Evolutionary conservation across 2,797 vertebrate species (phyloP).

Genomic region (Anolis apletophallus): DNA sequence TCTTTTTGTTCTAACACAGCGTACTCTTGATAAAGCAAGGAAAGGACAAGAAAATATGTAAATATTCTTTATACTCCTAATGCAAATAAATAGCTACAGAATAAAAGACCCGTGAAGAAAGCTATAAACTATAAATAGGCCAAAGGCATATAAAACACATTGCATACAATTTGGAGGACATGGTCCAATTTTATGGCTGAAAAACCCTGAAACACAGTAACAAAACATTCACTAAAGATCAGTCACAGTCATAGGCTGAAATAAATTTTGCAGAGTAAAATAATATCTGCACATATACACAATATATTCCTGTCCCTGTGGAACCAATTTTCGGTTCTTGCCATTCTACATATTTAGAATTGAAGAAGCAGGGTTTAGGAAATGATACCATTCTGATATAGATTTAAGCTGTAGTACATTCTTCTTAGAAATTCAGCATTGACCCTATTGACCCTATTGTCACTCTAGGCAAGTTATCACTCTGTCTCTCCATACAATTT

Average conservation of each 20-base stretch:
- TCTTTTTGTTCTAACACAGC: too few species aligned
- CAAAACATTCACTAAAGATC: neutral
- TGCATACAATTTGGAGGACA: neutral
- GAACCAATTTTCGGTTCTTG: neutral
- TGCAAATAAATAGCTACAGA: too few species aligned
- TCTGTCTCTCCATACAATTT: too few species aligned
- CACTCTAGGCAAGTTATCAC: too few species aligned
- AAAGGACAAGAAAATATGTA: too few species aligned
- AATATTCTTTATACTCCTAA: neutral
- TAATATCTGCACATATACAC: too few species aligned
- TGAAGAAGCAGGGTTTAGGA: too few species aligned
- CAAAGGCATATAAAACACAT: neutral
- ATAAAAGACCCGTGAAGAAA: neutral
- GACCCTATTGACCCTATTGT: too few species aligned
- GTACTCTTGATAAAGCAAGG: too few species aligned
- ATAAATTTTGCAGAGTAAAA: neutral
- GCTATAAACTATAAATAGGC: neutral
- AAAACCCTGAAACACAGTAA: neutral
- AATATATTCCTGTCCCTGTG: neutral
- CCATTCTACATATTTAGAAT: neutral
- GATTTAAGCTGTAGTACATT: too few species aligned
- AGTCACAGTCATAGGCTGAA: neutral
- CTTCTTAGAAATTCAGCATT: too few species aligned
- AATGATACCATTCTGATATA: neutral
- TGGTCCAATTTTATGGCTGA: neutral